Evolutionary conservation across 2,888 invertebrate genomes (phyloP).

Genomic region (Eilema caniola): DNA sequence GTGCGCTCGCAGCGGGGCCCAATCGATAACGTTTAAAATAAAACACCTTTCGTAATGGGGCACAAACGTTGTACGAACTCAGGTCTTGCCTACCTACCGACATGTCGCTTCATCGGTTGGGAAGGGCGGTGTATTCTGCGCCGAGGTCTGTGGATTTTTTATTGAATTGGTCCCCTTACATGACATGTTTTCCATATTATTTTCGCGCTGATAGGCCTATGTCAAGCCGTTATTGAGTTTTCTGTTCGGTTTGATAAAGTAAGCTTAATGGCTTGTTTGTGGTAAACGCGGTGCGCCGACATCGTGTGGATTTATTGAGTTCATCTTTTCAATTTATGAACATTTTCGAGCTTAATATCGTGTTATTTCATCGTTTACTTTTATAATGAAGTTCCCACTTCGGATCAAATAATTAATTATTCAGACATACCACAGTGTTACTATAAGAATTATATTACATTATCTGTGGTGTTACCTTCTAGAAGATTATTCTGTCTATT

Average conservation of each 20-base stretch:
- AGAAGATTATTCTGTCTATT: too few relatives aligned
- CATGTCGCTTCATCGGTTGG: not conserved
- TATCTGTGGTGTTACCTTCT: too few relatives aligned
- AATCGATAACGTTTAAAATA: conserved; percentile 32
- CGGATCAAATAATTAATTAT: not conserved
- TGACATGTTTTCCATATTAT: conserved; percentile 24
- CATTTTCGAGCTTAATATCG: conserved; percentile 5
- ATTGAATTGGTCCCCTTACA: conserved; percentile 40
- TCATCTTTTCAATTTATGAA: conserved; percentile 21
- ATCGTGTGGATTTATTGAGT: conserved; percentile 20
- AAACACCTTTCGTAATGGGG: conserved; percentile 17
- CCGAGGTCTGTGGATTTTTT: conserved; percentile 21
- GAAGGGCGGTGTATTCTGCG: conserved; percentile 3
- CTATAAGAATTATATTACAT: too few relatives aligned
- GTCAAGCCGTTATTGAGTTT: conserved; percentile 22
- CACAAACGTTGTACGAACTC: too few relatives aligned
- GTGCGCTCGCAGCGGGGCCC: conserved; percentile 7
- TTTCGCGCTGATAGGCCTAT: conserved; percentile 17
- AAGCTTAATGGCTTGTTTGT: conserved; percentile 25
- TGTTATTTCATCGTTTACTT: conserved; percentile 9
- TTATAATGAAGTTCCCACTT: not conserved
- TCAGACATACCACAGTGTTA: not conserved
- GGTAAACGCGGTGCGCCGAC: conserved; percentile 7
- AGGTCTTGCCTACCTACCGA: not conserved
- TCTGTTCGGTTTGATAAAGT: conserved; percentile 24